Conservation (phyloP, 2,888 invertebrate genomes). For the Spodoptera exigua region DNA sequence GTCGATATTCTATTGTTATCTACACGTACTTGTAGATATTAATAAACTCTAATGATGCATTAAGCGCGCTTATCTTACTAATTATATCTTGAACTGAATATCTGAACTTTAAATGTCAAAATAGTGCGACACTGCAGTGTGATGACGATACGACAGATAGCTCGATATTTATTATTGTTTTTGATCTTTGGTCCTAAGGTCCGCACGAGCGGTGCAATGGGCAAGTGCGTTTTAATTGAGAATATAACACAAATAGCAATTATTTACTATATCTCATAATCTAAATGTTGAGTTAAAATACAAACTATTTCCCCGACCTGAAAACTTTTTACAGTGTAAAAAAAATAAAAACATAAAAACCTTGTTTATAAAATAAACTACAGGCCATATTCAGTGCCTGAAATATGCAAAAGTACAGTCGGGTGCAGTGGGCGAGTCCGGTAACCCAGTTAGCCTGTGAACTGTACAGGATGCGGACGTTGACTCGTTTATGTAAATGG, state of each 20-base stretch:
- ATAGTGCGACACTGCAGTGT: constrained; percentile 19
- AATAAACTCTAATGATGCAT: constrained; percentile 27
- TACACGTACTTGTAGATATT: constrained; percentile 19
- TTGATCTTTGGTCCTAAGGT: constrained; percentile 14
- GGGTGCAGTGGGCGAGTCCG: constrained; percentile 38
- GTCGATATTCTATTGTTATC: constrained; percentile 2
- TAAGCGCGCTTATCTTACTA: constrained; percentile 36
- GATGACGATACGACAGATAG: constrained; percentile 5
- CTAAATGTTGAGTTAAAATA: no score
- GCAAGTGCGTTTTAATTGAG: background rate
- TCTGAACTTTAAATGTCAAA: constrained; percentile 59
- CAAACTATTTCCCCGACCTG: no score
- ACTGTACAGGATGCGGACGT: constrained; percentile 47
- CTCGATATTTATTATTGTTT: constrained; percentile 11
- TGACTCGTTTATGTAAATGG: constrained; percentile 47
- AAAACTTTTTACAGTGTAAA: no score
- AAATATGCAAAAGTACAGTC: constrained; percentile 41
- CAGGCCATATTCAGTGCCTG: constrained; percentile 17
- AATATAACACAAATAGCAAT: background rate
- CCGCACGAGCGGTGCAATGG: constrained; percentile 2
- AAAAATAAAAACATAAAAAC: background rate
- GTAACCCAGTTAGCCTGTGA: constrained; percentile 57
- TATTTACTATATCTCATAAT: no score
- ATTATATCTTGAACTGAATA: constrained; percentile 46
- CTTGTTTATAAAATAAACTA: background rate